Conservation (phyloP, 2,113 vertebrate genomes). For the Aramus guarauna region DNA sequence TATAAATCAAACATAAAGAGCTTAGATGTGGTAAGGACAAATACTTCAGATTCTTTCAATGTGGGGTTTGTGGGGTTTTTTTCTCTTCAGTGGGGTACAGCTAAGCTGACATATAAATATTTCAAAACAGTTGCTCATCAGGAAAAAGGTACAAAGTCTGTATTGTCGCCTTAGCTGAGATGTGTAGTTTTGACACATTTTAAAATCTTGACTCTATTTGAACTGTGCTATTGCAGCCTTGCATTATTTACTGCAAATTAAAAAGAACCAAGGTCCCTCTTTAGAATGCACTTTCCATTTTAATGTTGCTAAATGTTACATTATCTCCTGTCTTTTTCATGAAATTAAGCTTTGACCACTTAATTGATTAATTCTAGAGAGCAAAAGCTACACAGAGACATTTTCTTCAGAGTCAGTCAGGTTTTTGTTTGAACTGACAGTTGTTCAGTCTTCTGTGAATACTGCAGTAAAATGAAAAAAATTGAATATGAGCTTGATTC, state of each 20-base stretch:
- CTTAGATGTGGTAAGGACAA: not conserved
- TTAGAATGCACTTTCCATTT: not conserved
- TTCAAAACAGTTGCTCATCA: not conserved
- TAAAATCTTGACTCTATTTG: not conserved
- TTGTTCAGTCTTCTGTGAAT: constrained; percentile 38
- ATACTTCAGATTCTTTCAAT: not conserved
- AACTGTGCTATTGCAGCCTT: not conserved
- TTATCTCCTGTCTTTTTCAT: not conserved
- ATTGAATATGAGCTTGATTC: not conserved
- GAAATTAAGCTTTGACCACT: constrained; percentile 32
- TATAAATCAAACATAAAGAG: not conserved
- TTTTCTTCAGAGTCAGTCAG: constrained; percentile 13
- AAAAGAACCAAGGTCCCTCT: constrained; percentile 6
- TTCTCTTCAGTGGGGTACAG: not conserved
- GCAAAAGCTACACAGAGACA: not conserved
- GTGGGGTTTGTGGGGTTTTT: not conserved
- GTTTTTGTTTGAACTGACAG: constrained; percentile 38
- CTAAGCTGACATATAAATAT: not conserved
- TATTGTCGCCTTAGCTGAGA: not conserved
- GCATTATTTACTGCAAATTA: constrained; percentile 19
- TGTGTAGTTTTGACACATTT: not conserved
- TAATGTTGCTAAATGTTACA: not conserved
- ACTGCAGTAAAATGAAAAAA: constrained; percentile 19
- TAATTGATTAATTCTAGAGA: constrained; percentile 53
- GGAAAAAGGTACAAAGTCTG: not conserved